phyloP scores from a whole-genome alignment of 2,113 vertebrate species.

The Coryphaenoides rupestris region DNA sequence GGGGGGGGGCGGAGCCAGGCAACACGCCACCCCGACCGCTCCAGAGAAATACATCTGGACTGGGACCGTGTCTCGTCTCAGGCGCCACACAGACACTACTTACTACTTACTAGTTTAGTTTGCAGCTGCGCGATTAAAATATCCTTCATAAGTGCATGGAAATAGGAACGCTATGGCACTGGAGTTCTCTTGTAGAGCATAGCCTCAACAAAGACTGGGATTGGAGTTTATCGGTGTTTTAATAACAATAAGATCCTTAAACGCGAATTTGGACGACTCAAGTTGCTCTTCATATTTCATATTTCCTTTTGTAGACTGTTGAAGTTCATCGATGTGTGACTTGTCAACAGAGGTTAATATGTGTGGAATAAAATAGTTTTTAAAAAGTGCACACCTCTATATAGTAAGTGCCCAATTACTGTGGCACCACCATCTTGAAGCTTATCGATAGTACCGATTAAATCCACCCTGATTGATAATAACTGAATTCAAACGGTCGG shows the following conservation, averaged over 20 bases:
- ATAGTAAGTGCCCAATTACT: conserved; percentile 25
- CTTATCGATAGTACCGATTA: conserved; percentile 20
- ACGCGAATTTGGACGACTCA: conserved; percentile 10
- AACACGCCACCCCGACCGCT: conserved; percentile 27
- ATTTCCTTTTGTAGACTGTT: not conserved
- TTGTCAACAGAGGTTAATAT: conserved; percentile 5
- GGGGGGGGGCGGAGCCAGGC: conserved; percentile 22
- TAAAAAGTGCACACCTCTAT: conserved; percentile 30
- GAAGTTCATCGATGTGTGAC: conserved; percentile 13
- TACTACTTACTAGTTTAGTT: too few species aligned
- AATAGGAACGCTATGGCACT: conserved; percentile 48
- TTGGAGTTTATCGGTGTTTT: too few species aligned
- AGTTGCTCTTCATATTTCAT: conserved; percentile 20
- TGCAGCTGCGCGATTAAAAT: conserved; percentile 22
- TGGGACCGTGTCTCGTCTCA: conserved; percentile 30
- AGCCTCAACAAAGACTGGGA: too few species aligned
- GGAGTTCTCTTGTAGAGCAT: conserved; percentile 10
- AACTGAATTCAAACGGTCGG: conserved; percentile 25
- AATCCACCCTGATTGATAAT: conserved; percentile 39
- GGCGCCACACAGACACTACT: not conserved
- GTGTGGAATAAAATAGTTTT: conserved; percentile 5
- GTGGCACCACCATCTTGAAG: conserved; percentile 16
- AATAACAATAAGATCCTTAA: not conserved
- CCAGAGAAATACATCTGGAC: conserved; percentile 37
- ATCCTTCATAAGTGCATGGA: conserved; percentile 26